Conservation (phyloP, 2,113 vertebrate species). For the Dipodomys merriami region DNA sequence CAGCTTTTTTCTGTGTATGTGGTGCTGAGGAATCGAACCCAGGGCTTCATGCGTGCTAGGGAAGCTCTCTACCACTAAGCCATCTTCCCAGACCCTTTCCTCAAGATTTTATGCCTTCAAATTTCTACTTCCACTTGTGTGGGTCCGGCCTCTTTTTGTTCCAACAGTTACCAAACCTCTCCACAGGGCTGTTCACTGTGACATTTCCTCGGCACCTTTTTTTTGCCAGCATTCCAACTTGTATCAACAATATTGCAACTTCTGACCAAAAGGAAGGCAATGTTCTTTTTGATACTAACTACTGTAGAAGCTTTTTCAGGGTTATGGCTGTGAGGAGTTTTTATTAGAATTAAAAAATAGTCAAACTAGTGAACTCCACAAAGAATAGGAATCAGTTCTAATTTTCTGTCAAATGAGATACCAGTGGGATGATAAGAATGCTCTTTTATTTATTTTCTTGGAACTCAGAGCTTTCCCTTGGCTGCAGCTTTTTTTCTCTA, state of each 20-base stretch:
- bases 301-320: constrained; percentile 45
- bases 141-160: constrained; percentile 44
- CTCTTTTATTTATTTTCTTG: too few species aligned
- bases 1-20: too few species aligned
- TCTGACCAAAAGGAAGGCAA: constrained; percentile 42
- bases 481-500: too few species aligned
- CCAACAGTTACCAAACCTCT: constrained; percentile 26
- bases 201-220: constrained; percentile 43
- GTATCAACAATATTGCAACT: constrained; percentile 34
- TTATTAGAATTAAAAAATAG: neutral
- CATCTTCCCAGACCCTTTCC: too few species aligned
- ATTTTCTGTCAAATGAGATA: constrained; percentile 45
- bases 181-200: neutral
- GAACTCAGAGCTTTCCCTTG: too few species aligned
- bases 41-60: too few species aligned
- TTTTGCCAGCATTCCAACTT: constrained; percentile 58
- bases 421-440: neutral
- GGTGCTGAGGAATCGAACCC: too few species aligned
- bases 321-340: neutral
- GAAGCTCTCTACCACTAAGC: too few species aligned
- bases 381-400: neutral
- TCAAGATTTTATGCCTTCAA: constrained; percentile 45
- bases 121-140: constrained; percentile 42
- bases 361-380: neutral
- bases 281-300: constrained; percentile 42